These are phyloP conservation scores for Patagioenas fasciata DNA, from an alignment of 2,113 vertebrate genomes.

Conservation along the genomic window DNA sequence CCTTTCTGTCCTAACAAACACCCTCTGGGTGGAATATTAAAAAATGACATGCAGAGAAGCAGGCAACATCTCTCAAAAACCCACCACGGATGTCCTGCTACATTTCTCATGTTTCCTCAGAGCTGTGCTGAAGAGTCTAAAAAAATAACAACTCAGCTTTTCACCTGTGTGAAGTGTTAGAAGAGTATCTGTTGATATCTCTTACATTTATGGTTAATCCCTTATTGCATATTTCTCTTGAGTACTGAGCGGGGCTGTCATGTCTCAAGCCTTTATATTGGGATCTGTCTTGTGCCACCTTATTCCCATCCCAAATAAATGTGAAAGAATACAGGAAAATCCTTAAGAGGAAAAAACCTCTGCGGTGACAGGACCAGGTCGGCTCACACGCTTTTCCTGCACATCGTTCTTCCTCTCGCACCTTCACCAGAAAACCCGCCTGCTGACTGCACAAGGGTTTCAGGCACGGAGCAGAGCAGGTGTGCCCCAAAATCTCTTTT, in stretches of 20 bases:
- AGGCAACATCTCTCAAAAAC: rapidly evolving
- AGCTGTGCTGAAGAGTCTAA: background rate
- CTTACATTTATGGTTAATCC: background rate
- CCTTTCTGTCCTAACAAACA: background rate
- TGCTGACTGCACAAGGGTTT: background rate
- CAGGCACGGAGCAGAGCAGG: background rate
- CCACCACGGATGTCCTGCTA: background rate
- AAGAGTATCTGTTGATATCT: background rate
- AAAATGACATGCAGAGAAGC: rapidly evolving
- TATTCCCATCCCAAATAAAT: background rate
- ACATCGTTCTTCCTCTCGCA: background rate
- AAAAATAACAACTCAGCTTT: background rate
- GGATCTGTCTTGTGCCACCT: rapidly evolving
- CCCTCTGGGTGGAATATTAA: background rate
- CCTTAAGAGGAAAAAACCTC: rapidly evolving
- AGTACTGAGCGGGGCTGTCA: rapidly evolving
- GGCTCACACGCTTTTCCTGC: rapidly evolving
- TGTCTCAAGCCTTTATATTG: rapidly evolving
- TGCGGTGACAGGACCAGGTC: background rate
- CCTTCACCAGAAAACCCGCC: background rate
- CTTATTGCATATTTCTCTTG: background rate
- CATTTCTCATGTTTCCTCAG: background rate
- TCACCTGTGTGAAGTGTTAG: rapidly evolving
- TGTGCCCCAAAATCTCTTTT: background rate
- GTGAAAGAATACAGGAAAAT: background rate